phyloP scores from a whole-genome alignment of 2,888 invertebrate species.

The Anticlea derivata region DNA sequence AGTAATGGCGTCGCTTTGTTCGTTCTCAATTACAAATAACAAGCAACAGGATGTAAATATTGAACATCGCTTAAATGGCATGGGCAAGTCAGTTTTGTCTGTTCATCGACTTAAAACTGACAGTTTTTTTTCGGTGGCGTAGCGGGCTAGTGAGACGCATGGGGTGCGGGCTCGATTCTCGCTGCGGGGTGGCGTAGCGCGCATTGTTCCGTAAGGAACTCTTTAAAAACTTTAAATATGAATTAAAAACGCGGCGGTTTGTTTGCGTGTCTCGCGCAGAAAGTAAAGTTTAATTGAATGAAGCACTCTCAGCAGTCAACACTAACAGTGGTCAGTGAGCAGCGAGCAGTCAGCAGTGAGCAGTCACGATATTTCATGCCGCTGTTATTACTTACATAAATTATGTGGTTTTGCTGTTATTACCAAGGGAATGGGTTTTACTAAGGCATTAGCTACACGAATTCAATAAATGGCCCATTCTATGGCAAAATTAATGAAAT shows the following conservation, averaged over 20 bases:
- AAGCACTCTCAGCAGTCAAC: slow-evolving; percentile 5
- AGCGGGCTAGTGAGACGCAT: not conserved
- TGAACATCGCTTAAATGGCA: slow-evolving; percentile 16
- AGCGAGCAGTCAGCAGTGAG: not conserved
- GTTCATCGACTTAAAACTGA: too few relatives aligned
- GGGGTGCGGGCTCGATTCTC: too few relatives aligned
- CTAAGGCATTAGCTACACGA: slow-evolving; percentile 1
- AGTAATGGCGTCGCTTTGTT: slow-evolving; percentile 13
- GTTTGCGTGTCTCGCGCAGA: slow-evolving; percentile 4
- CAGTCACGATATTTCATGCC: not conserved
- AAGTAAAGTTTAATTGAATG: slow-evolving; percentile 4
- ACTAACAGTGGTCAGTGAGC: too few relatives aligned
- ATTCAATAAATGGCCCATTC: not conserved
- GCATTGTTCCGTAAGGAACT: too few relatives aligned
- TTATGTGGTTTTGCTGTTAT: not conserved
- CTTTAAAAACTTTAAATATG: too few relatives aligned
- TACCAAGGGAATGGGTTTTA: not conserved
- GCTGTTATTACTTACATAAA: slow-evolving; percentile 3
- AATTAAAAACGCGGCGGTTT: not conserved
- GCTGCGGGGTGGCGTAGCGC: too few relatives aligned
- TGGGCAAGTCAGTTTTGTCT: not conserved
- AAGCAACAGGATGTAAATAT: slow-evolving; percentile 25
- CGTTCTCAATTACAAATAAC: slow-evolving; percentile 26
- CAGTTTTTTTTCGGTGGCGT: not conserved
- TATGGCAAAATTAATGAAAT: too few relatives aligned